phyloP scores from a whole-genome alignment of 2,113 vertebrate genomes.

The Strigops habroptila region DNA sequence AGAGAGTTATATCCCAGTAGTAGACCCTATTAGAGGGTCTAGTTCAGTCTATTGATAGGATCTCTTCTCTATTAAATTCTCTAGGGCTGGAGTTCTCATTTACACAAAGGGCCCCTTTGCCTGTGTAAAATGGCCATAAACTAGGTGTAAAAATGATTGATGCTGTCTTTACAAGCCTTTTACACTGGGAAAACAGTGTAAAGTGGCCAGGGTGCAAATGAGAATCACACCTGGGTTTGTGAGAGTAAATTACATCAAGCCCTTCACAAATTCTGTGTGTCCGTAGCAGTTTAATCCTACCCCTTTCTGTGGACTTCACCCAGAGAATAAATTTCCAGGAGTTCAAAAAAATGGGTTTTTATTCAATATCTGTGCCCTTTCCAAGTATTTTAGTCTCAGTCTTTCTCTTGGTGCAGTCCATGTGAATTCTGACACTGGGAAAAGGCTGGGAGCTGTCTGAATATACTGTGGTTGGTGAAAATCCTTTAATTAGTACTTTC shows the following conservation, averaged over 20 bases:
- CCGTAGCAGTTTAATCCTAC: not conserved
- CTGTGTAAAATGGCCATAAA: constrained; percentile 46
- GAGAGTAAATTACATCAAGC: not conserved
- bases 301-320: not conserved
- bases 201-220: constrained; percentile 52
- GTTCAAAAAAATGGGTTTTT: not conserved
- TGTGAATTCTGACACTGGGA: not conserved
- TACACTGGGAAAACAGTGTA: constrained; percentile 29
- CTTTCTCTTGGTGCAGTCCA: not conserved
- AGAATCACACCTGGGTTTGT: constrained; percentile 41
- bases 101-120: constrained; percentile 46
- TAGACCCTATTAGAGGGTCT: constrained; percentile 25
- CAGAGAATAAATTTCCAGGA: not conserved
- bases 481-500: constrained; percentile 6
- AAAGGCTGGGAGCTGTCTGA: not conserved
- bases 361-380: not conserved
- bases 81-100: constrained; percentile 38
- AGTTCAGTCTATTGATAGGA: constrained; percentile 8
- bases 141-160: constrained; percentile 57
- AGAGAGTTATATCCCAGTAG: not conserved
- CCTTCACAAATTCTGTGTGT: not conserved
- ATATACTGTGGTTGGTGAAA: not conserved
- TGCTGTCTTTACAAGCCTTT: constrained; percentile 9
- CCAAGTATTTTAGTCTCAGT: not conserved
- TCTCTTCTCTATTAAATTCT: constrained; percentile 52